A percentile compares a stretch with the other conserved stretches of the same genome.
These are phyloP conservation scores for Pardalotus punctatus DNA, from an alignment of 2,113 vertebrate genomes.

Conservation along the genomic window DNA sequence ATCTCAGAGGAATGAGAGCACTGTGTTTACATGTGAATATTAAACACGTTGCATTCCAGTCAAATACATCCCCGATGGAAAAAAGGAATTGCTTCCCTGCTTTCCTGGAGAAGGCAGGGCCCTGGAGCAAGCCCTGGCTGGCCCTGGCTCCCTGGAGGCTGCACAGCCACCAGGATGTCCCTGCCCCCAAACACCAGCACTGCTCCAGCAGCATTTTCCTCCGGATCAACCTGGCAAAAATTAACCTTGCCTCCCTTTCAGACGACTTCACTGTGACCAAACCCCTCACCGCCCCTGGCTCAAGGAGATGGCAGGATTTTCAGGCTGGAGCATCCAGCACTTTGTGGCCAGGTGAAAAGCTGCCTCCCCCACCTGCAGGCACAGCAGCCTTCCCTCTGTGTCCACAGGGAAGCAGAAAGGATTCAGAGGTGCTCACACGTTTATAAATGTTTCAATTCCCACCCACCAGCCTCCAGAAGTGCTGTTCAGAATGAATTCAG, in stretches of 20 bases:
- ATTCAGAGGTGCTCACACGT: fast-evolving
- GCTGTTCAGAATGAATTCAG: not conserved
- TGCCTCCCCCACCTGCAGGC: not conserved
- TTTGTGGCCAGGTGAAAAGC: not conserved
- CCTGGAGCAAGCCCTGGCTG: not conserved
- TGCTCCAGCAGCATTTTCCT: not conserved
- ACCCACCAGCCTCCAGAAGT: not conserved
- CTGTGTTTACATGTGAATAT: fast-evolving
- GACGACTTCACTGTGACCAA: not conserved
- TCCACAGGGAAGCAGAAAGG: not conserved
- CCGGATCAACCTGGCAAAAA: not conserved
- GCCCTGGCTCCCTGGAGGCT: not conserved
- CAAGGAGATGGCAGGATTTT: not conserved
- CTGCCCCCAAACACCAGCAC: not conserved
- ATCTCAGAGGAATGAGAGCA: not conserved
- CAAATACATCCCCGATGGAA: not conserved
- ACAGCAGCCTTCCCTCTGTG: not conserved
- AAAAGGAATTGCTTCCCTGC: not conserved
- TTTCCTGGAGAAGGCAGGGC: not conserved
- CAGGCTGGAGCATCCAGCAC: not conserved
- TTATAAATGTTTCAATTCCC: not conserved
- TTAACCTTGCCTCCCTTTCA: not conserved
- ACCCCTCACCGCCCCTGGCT: not conserved
- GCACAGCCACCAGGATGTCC: not conserved
- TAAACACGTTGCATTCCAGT: fast-evolving